Base-by-base conservation (phyloP, 2,888 invertebrate genomes). In the Tipula confusa region DNA sequence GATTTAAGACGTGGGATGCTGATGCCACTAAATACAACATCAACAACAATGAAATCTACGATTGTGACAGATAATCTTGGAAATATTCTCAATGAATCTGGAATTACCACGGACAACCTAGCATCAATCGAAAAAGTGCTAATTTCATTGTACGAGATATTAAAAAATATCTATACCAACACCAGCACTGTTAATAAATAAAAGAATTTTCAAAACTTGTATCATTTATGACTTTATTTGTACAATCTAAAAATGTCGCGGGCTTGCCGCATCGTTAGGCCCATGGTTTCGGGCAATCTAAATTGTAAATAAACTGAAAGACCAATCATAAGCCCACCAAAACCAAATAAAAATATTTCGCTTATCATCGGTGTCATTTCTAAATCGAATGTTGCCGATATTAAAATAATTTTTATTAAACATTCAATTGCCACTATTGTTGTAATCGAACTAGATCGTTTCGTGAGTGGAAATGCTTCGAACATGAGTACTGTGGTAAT, bases 221-320 rank as follows among this genome's bases (percentile, higher is more conserved):
- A 6, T 36, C 5, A n/a, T n/a, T n/a, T n/a, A n/a, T n/a, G 9
- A 43, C 3, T 64, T 64, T 64, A 64, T 64, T 64, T 64, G 9
- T 43, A n/a, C 11, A 11, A 48, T 7, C 38, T 31, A 36, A 83
- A 84, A 7, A 79, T 83, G 28, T 24, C 83, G 29, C 83, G 33
- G 43, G 83, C 64, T 81, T 85, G 83, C 64, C 83, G 29, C 9
- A 84, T 82, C 1, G 84, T 82, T 64, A 83, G 38, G 3, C 64
- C 79, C 29, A 82, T 82, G 15, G 85, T 85, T 83, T 85, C 84
- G n/a, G 84, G 84, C 13, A 84, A 64, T 15, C 31, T 28, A 29
- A 15, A 43, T 43, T 79, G 36, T 15, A 84, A 38, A 6, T 33
- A 24, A 11, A 33, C 9, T 11, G 83, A 83, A 18, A 84, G 29